Evolutionary conservation across 2,888 invertebrate genomes (phyloP).

Genomic region (Eulithis prunata): DNA sequence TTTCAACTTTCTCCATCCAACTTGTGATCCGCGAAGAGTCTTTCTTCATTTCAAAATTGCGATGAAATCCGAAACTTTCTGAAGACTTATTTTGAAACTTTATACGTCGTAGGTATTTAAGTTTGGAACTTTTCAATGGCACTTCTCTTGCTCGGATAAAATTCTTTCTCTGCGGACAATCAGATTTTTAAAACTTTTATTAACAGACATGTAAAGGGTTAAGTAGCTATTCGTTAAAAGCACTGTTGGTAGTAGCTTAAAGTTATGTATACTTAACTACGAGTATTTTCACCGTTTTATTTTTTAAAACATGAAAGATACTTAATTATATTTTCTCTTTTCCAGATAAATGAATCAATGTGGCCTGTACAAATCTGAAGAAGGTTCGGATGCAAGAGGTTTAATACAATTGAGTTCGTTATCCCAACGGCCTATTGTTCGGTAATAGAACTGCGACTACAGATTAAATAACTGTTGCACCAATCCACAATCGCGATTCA

Average conservation of each 20-base stretch:
- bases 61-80: constrained; percentile 72
- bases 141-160: constrained; percentile 3
- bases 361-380: constrained; percentile 7
- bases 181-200: neutral
- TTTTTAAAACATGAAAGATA: too few species aligned
- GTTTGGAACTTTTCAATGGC: constrained; percentile 15
- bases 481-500: constrained; percentile 62
- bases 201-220: neutral
- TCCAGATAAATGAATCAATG: constrained; percentile 3
- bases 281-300: too few species aligned
- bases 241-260: too few species aligned
- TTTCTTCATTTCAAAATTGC: constrained; percentile 63
- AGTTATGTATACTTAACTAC: too few species aligned
- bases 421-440: constrained; percentile 65
- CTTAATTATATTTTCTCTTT: neutral
- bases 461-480: constrained; percentile 24
- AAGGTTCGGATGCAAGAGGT: constrained; percentile 53
- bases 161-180: constrained; percentile 1
- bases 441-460: constrained; percentile 53
- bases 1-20: constrained; percentile 66
- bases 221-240: neutral
- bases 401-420: constrained; percentile 74
- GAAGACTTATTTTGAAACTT: constrained; percentile 61
- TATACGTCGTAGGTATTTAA: constrained; percentile 39
- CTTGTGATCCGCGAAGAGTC: constrained; percentile 64